Evolutionary conservation across 2,888 invertebrate genomes (phyloP).

Genomic region (Selenia dentaria): DNA sequence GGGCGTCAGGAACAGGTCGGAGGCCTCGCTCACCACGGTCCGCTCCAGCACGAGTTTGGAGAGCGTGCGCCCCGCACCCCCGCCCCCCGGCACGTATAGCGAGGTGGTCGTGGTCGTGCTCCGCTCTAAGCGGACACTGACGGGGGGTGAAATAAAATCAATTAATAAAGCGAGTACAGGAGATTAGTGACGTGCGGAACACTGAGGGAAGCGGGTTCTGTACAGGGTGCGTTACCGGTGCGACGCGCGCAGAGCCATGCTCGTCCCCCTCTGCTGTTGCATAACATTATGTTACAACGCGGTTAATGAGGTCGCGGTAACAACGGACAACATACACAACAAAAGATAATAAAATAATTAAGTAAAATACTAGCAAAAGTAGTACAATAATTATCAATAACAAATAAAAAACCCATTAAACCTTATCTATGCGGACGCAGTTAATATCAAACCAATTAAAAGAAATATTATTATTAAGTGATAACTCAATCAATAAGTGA

Average conservation of each 20-base stretch:
- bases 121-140: constrained; percentile 61
- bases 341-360: background rate
- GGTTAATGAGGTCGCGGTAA: background rate
- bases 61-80: constrained; percentile 34
- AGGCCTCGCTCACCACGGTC: constrained; percentile 50
- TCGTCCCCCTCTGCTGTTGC: background rate
- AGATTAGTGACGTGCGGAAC: constrained; percentile 62
- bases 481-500: no score
- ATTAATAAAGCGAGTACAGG: constrained; percentile 57
- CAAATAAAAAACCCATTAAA: background rate
- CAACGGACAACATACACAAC: background rate
- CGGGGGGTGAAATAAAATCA: constrained; percentile 49
- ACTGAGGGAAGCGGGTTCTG: constrained; percentile 35
- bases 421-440: background rate
- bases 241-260: background rate
- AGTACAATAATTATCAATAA: background rate
- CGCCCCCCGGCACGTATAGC: constrained; percentile 55
- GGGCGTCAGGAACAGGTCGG: constrained; percentile 67
- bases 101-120: constrained; percentile 48
- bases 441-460: no score
- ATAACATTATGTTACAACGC: background rate
- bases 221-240: constrained; percentile 31
- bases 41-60: constrained; percentile 60
- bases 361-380: no score
- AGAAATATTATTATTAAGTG: no score